Evolutionary conservation across 2,888 invertebrate genomes (phyloP), one percentile per base, ranked within the genome.

Genomic region (Troglohyphantes excavatus): DNA sequence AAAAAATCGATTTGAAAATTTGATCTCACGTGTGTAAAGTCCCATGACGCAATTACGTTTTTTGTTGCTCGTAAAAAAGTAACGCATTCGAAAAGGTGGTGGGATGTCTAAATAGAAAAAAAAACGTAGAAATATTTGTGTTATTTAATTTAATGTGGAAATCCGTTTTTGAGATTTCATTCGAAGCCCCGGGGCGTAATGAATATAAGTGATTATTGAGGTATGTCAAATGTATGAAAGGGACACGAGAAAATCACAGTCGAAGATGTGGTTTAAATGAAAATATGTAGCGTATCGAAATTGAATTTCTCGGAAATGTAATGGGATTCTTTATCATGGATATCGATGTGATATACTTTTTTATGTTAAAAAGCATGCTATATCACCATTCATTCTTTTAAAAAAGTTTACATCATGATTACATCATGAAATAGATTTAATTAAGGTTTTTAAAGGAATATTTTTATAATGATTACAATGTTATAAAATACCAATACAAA

Each of bases 21-120:
- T 68, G 82, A 72, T 82, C 19, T 39, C 72, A 7, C n/a, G 21
- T n/a, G 33, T 23, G 46, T 23, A 70, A 72, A 26, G 65, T 53
- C 70, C 70, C 13, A 26, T 19, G 59, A 33, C 39, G 82, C 70
- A 82, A 82, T 82, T 82, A 82, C 70, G 70, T 59, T 82, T 82
- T 82, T 82, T 82, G 70, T 70, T 39, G 82, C 61, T 61, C 82
- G 70, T 82, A 82, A 82, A 82, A 70, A 72, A 29, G 82, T 46
- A 19, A 17, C n/a, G 23, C 23, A 70, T 53, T 3, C 23, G 21
- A 13, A 61, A 70, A 59, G 21, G 53, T 3, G 19, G 11, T 21
- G 43, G 43, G n/a, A 63, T 43, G 23, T 43, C 13, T 72, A 43
- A 43, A 72, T 43, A 23, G 21, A 21, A 68, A 53, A 17, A 67